phyloP scores from a whole-genome alignment of 1,140 invertebrate species.

The Pemphigus obesinymphae region DNA sequence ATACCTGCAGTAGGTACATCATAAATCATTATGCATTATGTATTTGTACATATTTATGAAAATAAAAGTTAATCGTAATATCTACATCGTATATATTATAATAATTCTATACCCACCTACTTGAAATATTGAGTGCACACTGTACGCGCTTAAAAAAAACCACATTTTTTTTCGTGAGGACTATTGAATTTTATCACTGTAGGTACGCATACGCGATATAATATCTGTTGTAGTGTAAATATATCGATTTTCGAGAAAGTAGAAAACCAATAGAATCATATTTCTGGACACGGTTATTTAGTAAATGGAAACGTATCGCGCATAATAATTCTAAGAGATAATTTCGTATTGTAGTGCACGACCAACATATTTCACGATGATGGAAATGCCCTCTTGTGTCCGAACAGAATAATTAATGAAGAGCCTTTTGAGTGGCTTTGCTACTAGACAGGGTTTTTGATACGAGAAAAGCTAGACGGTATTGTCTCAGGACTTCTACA shows the following conservation, averaged over 20 bases:
- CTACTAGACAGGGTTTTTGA: neutral
- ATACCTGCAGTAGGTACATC: no score
- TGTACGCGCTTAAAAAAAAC: no score
- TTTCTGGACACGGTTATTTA: neutral
- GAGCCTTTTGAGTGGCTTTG: neutral
- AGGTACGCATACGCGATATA: neutral
- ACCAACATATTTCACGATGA: slow-evolving; percentile 9
- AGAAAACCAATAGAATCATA: neutral
- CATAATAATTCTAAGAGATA: neutral
- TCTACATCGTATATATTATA: neutral
- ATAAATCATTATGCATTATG: no score
- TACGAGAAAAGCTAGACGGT: neutral
- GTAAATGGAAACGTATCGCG: neutral
- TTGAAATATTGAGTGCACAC: no score
- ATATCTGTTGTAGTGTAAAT: neutral
- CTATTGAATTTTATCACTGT: no score
- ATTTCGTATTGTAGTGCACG: neutral
- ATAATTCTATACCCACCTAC: no score
- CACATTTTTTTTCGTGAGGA: no score
- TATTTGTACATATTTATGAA: no score
- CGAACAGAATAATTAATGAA: slow-evolving; percentile 31
- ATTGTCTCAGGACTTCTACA: neutral
- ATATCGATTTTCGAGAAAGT: no score
- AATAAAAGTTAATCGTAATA: neutral
- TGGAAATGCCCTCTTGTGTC: slow-evolving; percentile 16